phyloP scores from a whole-genome alignment of 2,113 vertebrate genomes.

The Gavia stellata region DNA sequence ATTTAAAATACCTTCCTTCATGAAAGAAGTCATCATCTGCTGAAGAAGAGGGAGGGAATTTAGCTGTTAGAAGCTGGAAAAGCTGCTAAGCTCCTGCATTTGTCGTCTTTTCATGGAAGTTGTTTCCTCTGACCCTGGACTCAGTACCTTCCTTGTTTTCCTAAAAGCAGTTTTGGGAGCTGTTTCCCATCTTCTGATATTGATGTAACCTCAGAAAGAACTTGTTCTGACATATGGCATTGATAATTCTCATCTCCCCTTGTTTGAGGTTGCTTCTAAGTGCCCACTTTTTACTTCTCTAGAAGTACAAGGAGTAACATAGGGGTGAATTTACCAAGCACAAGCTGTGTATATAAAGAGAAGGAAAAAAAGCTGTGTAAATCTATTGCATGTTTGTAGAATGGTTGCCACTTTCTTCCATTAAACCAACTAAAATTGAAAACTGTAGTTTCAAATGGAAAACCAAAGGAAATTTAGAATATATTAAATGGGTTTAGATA shows the following conservation, averaged over 20 bases:
- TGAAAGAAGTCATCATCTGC: not conserved
- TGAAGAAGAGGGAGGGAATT: not conserved
- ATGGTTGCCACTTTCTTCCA: not conserved
- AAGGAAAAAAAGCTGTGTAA: not conserved
- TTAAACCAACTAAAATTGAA: not conserved
- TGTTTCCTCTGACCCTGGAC: not conserved
- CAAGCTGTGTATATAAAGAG: not conserved
- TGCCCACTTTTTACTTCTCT: not conserved
- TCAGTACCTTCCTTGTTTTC: slow-evolving; percentile 2
- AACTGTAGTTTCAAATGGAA: not conserved
- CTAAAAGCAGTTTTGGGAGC: not conserved
- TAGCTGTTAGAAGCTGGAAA: not conserved
- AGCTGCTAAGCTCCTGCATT: not conserved
- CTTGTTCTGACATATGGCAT: slow-evolving; percentile 5
- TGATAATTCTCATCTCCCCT: not conserved
- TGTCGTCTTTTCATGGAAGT: not conserved
- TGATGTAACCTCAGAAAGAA: slow-evolving; percentile 24
- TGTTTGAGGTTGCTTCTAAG: not conserved
- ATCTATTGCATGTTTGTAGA: not conserved
- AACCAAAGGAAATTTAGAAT: not conserved
- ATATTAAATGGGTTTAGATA: not conserved
- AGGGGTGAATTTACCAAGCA: not conserved
- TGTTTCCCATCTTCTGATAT: slow-evolving; percentile 29
- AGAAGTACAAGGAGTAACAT: not conserved
- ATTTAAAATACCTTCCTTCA: not conserved